A percentile compares a stretch with the other conserved stretches of the same genome.
phyloP scores from a whole-genome alignment of 2,113 vertebrate genomes.

The Delphinus delphis region DNA sequence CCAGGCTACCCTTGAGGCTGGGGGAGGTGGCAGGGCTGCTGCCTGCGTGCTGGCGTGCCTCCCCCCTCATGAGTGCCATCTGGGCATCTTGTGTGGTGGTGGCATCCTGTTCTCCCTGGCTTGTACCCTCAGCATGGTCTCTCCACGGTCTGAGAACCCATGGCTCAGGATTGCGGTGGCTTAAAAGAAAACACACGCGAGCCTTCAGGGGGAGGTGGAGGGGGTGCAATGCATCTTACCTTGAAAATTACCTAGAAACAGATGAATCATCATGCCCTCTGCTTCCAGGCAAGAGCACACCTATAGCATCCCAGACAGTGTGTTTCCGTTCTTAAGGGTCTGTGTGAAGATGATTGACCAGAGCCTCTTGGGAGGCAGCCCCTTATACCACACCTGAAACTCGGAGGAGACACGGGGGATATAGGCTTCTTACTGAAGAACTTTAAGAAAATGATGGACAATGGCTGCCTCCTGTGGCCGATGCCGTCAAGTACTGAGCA shows the following conservation, averaged over 20 bases:
- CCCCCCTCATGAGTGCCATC: background rate
- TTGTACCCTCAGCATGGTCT: background rate
- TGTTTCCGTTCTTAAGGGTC: background rate
- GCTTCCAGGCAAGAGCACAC: background rate
- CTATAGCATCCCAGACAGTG: background rate
- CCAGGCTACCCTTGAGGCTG: background rate
- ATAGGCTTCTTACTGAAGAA: too few species aligned
- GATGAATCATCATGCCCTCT: background rate
- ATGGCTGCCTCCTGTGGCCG: background rate
- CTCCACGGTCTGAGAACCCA: background rate
- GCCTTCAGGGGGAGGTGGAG: background rate
- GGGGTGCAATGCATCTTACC: background rate
- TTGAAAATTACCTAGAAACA: background rate
- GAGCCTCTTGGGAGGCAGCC: background rate
- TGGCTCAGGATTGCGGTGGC: rapidly evolving
- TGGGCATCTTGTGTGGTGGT: background rate
- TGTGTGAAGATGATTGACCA: background rate
- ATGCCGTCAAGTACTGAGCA: background rate
- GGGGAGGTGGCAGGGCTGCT: background rate
- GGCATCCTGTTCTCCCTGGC: background rate
- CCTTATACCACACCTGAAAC: background rate
- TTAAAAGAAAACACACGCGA: background rate
- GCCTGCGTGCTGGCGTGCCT: background rate
- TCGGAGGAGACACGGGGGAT: background rate
- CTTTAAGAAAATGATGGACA: background rate